These are phyloP conservation scores for Gouania willdenowi DNA, from an alignment of 2,797 vertebrate species.

Conservation along the genomic window DNA sequence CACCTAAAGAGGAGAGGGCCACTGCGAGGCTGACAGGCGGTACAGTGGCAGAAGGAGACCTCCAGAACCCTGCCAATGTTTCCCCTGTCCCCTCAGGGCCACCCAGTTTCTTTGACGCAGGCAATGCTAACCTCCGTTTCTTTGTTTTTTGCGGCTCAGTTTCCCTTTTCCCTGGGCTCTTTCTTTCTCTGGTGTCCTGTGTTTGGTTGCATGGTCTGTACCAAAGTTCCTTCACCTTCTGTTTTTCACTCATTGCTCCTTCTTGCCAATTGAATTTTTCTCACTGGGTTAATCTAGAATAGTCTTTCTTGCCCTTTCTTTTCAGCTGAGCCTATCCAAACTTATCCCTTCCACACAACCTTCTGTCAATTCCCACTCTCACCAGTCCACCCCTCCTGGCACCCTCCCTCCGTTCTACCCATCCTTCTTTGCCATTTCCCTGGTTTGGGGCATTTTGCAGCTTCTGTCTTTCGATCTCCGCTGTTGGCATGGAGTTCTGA, in stretches of 20 bases:
- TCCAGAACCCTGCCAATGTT: conserved; percentile 32
- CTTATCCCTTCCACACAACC: conserved; percentile 37
- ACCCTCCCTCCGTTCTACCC: conserved; percentile 21
- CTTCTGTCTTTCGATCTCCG: conserved; percentile 75
- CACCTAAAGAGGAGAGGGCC: conserved; percentile 34
- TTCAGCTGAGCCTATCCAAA: conserved; percentile 25
- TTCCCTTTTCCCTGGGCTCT: conserved; percentile 37
- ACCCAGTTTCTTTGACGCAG: conserved; percentile 53
- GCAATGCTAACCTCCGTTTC: conserved; percentile 46
- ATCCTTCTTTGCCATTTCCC: conserved; percentile 66
- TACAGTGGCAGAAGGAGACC: conserved; percentile 55
- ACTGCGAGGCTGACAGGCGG: conserved; percentile 47
- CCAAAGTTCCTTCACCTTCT: conserved; percentile 41
- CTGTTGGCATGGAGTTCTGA: conserved; percentile 77
- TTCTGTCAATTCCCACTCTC: conserved; percentile 30
- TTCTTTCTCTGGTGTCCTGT: conserved; percentile 25
- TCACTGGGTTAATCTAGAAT: conserved; percentile 56
- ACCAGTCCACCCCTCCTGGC: conserved; percentile 19
- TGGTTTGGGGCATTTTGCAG: conserved; percentile 64
- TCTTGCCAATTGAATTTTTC: conserved; percentile 45
- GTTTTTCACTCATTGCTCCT: conserved; percentile 22
- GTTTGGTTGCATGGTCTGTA: conserved; percentile 39
- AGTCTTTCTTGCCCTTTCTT: conserved; percentile 43
- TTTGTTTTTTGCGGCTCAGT: conserved; percentile 52
- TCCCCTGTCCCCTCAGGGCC: conserved; percentile 38